phyloP scores from a whole-genome alignment of 1,140 invertebrate genomes.

The Drosophila azteca region DNA sequence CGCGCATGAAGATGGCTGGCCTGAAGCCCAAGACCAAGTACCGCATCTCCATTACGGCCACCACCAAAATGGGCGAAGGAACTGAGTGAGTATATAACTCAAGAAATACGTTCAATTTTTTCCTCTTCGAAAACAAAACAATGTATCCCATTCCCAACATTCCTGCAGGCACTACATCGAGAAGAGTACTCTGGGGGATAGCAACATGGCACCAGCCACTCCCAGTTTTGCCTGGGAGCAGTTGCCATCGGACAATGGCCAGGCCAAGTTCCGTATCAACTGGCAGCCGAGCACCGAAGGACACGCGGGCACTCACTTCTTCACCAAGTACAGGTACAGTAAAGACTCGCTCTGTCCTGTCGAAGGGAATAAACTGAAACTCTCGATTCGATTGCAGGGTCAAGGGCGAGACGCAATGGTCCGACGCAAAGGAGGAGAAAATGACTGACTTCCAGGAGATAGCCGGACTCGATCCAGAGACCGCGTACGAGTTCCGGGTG shows the following conservation, averaged over 20 bases:
- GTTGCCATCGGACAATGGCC: constrained; percentile 89
- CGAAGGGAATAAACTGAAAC: not conserved
- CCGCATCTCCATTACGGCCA: constrained; percentile 92
- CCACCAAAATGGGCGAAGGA: constrained; percentile 93
- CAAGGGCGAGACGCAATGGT: constrained; percentile 89
- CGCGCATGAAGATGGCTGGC: constrained; percentile 93
- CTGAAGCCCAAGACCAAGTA: constrained; percentile 95
- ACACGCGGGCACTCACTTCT: constrained; percentile 91
- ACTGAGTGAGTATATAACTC: constrained; percentile 85
- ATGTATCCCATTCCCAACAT: not conserved
- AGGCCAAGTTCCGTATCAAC: constrained; percentile 90
- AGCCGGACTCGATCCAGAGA: constrained; percentile 91
- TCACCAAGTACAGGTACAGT: constrained; percentile 90
- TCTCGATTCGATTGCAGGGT: constrained; percentile 64
- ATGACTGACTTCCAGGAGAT: constrained; percentile 91
- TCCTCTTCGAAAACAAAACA: too few species aligned
- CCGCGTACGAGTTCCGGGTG: constrained; percentile 94
- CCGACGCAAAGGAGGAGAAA: constrained; percentile 87
- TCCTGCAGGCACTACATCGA: constrained; percentile 90
- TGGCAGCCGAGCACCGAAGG: constrained; percentile 92
- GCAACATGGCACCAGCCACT: constrained; percentile 88
- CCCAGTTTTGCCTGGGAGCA: constrained; percentile 91
- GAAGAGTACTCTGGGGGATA: constrained; percentile 87
- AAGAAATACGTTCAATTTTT: too few species aligned
- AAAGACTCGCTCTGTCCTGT: not conserved